A percentile compares a stretch with the other conserved stretches of the same genome.
phyloP scores from a whole-genome alignment of 2,797 vertebrate species.

The Gastrophryne carolinensis region DNA sequence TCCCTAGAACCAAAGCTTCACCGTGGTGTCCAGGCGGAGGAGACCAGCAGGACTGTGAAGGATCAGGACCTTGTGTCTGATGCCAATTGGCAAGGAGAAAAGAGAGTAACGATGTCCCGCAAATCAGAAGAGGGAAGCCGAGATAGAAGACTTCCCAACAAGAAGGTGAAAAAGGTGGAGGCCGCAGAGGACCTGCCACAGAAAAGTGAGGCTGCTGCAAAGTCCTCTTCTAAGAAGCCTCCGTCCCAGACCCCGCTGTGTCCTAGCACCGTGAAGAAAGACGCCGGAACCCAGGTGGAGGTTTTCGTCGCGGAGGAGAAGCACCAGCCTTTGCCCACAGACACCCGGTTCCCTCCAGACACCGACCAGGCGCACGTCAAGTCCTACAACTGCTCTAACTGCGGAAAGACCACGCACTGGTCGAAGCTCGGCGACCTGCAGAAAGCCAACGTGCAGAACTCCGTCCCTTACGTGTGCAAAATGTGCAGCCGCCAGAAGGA shows the following conservation, averaged over 20 bases:
- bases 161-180: too few relatives aligned
- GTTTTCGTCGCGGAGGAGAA: not conserved
- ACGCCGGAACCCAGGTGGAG: not conserved
- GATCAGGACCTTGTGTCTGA: not conserved
- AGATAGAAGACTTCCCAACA: not conserved
- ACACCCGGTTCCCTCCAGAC: not conserved
- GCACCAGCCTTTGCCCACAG: too few relatives aligned
- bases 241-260: not conserved
- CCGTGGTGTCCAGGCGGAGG: not conserved
- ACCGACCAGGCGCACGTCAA: not conserved
- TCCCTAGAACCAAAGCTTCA: too few relatives aligned
- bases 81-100: not conserved
- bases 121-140: not conserved
- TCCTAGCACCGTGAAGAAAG: not conserved
- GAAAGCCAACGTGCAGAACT: not conserved
- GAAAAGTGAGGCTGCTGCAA: not conserved
- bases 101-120: not conserved
- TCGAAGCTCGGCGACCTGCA: not conserved
- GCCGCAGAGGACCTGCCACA: not conserved
- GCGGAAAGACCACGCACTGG: slow-evolving; percentile 12
- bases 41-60: not conserved
- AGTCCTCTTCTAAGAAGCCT: too few relatives aligned
- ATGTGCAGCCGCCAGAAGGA: slow-evolving; percentile 17
- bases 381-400: not conserved
- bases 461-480: not conserved